phyloP scores from a whole-genome alignment of 1,140 invertebrate species.

The Camponotus vicinus region DNA sequence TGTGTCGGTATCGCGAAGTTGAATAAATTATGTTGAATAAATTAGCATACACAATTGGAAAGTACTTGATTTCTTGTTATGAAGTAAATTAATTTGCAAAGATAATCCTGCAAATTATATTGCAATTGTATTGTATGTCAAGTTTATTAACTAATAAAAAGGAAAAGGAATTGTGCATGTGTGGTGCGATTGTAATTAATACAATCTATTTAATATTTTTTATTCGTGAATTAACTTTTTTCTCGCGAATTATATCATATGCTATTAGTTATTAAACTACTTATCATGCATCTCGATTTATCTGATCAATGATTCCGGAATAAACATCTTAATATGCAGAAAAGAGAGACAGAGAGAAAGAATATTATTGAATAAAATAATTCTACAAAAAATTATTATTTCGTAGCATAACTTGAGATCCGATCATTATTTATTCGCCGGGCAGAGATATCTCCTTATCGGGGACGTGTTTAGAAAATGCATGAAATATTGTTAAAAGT shows the following conservation, averaged over 20 bases:
- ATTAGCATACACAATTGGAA: neutral
- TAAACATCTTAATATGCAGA: neutral
- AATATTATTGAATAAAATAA: conserved; percentile 6
- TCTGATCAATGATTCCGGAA: neutral
- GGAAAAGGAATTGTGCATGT: neutral
- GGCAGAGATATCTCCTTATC: neutral
- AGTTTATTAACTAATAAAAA: neutral
- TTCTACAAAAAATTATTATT: conserved; percentile 1
- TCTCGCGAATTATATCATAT: neutral
- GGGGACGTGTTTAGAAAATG: conserved; percentile 7
- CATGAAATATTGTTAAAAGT: conserved; percentile 42
- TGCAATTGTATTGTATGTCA: neutral
- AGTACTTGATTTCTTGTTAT: neutral
- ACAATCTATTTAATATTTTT: neutral
- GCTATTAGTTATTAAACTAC: neutral
- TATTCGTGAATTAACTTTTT: conserved; percentile 17
- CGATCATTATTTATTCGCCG: neutral
- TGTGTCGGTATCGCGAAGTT: neutral
- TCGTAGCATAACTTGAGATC: neutral
- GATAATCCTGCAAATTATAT: neutral
- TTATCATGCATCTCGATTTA: conserved; percentile 17
- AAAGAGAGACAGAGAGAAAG: conserved; percentile 4
- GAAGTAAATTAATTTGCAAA: neutral
- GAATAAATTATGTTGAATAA: neutral
- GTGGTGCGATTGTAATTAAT: neutral